Evolutionary conservation across 2,888 invertebrate species (phyloP).

Genomic region (Hemistola chrysoprasaria): DNA sequence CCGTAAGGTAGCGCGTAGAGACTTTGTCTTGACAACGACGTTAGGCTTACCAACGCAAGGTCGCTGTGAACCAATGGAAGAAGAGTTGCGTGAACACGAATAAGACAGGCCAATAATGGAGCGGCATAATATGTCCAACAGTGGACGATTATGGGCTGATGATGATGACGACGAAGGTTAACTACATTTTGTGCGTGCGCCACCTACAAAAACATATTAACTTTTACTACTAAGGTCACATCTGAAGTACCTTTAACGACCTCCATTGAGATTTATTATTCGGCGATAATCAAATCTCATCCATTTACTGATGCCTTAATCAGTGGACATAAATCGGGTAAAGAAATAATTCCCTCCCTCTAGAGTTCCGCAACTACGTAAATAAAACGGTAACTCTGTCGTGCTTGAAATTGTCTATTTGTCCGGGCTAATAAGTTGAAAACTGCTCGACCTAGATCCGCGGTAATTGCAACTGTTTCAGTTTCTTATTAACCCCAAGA

Average conservation of each 20-base stretch:
- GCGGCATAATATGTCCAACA: too few species aligned
- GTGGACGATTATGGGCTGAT: too few species aligned
- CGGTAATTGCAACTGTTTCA: constrained; percentile 18
- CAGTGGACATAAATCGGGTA: constrained; percentile 21
- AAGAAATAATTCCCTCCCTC: constrained; percentile 16
- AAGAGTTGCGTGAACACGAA: too few species aligned
- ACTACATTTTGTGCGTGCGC: too few species aligned
- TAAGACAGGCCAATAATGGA: too few species aligned
- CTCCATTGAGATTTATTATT: constrained; percentile 10
- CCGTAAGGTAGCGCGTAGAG: too few species aligned
- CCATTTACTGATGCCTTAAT: constrained; percentile 21
- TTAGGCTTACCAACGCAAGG: too few species aligned
- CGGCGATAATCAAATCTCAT: constrained; percentile 11
- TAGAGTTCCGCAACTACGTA: constrained; percentile 3
- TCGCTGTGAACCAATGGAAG: too few species aligned
- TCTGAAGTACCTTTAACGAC: constrained; percentile 1
- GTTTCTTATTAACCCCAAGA: constrained; percentile 13
- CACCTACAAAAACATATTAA: too few species aligned
- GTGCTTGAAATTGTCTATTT: constrained; percentile 21
- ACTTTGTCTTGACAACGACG: too few species aligned
- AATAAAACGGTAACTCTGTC: constrained; percentile 8
- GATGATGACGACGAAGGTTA: too few species aligned
- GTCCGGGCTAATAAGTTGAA: constrained; percentile 22
- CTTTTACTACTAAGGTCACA: too few species aligned
- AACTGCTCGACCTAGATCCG: constrained; percentile 23